Percentiles rank a stretch among this genome's conserved stretches.
phyloP scores from a whole-genome alignment of 2,113 vertebrate species.

The Ascaphus truei region DNA sequence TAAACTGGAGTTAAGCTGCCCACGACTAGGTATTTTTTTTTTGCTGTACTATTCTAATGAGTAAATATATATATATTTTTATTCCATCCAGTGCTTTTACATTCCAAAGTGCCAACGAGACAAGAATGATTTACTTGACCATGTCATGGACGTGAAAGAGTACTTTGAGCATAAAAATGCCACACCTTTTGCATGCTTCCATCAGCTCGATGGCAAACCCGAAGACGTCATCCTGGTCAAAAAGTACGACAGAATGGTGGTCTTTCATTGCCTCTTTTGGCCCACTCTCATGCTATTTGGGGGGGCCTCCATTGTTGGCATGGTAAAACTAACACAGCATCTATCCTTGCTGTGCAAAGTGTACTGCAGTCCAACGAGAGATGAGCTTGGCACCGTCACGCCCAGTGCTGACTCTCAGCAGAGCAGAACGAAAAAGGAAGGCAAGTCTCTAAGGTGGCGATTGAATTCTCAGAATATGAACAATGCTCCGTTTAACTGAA shows the following conservation, averaged over 20 bases:
- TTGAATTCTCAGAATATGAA: constrained; percentile 34
- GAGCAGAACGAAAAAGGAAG: constrained; percentile 36
- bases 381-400: not conserved
- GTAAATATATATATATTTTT: not conserved
- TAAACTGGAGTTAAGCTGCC: no score
- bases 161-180: constrained; percentile 49
- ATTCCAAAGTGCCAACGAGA: constrained; percentile 66
- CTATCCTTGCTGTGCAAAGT: constrained; percentile 57
- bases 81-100: constrained; percentile 71
- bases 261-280: constrained; percentile 67
- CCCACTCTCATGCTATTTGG: constrained; percentile 67
- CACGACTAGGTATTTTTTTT: no score
- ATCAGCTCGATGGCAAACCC: constrained; percentile 39
- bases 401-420: constrained; percentile 8
- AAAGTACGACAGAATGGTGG: constrained; percentile 48
- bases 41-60: not conserved
- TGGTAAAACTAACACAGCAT: constrained; percentile 71
- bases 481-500: not conserved
- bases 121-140: constrained; percentile 47
- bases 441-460: constrained; percentile 39
- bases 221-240: constrained; percentile 56
- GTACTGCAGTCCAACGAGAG: constrained; percentile 19
- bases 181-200: constrained; percentile 50
- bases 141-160: constrained; percentile 55
- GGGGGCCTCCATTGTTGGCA: constrained; percentile 65